These are phyloP conservation scores for Galeopterus variegatus DNA, from an alignment of 2,113 vertebrate genomes.

Conservation along the genomic window DNA sequence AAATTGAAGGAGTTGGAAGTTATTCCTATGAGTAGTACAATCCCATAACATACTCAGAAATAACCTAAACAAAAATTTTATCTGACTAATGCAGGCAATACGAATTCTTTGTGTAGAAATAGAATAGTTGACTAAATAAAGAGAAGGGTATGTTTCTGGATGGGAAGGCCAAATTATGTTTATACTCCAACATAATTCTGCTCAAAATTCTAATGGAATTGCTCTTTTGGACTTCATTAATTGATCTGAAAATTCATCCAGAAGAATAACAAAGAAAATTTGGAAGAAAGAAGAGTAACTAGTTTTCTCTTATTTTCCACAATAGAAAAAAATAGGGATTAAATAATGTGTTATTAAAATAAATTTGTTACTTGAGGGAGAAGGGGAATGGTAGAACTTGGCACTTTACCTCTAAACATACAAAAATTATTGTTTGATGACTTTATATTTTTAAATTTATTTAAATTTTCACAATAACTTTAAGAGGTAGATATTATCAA, in stretches of 20 bases:
- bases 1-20: not conserved
- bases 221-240: not conserved
- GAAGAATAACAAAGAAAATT: slow-evolving; percentile 8
- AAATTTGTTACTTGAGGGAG: not conserved
- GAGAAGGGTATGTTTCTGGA: not conserved
- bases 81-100: not conserved
- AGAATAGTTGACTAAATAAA: slow-evolving; percentile 6
- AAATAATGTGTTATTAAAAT: not conserved
- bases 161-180: not conserved
- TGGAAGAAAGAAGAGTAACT: not conserved
- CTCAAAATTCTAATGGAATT: not conserved
- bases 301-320: not conserved
- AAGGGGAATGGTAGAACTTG: not conserved
- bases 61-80: slow-evolving; percentile 30
- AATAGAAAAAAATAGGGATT: not conserved
- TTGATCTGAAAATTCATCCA: not conserved
- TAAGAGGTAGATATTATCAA: not conserved
- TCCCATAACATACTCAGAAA: not conserved
- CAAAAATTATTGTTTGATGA: not conserved
- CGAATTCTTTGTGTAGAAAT: not conserved
- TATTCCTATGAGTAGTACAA: not conserved
- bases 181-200: not conserved
- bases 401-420: not conserved
- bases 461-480: not conserved
- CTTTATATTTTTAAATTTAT: not conserved